phyloP scores from a whole-genome alignment of 2,888 invertebrate genomes.

The Trichopria drosophilae region DNA sequence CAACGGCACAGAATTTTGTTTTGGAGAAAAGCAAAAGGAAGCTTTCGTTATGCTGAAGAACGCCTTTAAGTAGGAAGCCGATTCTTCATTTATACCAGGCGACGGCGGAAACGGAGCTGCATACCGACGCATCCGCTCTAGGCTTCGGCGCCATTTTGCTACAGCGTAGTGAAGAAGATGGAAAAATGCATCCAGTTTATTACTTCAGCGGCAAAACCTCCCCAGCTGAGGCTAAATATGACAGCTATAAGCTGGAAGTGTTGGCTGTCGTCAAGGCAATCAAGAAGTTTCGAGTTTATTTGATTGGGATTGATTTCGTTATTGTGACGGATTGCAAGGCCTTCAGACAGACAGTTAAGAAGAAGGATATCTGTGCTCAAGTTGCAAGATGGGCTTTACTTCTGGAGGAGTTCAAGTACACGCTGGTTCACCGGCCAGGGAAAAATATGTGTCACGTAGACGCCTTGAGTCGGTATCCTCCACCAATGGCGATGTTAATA shows the following conservation, averaged over 20 bases:
- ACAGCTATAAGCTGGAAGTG: conserved; percentile 16
- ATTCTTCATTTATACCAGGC: conserved; percentile 12
- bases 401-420: conserved; percentile 12
- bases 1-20: neutral
- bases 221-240: neutral
- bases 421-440: conserved; percentile 10
- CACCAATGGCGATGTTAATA: neutral
- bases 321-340: conserved; percentile 14
- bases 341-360: conserved; percentile 8
- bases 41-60: conserved; percentile 15
- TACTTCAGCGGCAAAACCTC: conserved; percentile 9
- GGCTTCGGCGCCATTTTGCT: conserved; percentile 21
- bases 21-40: neutral
- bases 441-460: conserved; percentile 17
- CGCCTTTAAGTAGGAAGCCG: conserved; percentile 4
- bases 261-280: neutral
- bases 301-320: conserved; percentile 1
- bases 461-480: conserved; percentile 17
- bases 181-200: conserved; percentile 6
- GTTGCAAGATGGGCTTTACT: conserved; percentile 13
- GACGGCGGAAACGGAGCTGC: conserved; percentile 11
- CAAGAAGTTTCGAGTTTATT: conserved; percentile 8
- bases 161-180: conserved; percentile 1
- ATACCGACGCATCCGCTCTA: conserved; percentile 18
- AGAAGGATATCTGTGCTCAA: conserved; percentile 8